phyloP scores from a whole-genome alignment of 2,888 invertebrate species.

The Apodemia hepburni region DNA sequence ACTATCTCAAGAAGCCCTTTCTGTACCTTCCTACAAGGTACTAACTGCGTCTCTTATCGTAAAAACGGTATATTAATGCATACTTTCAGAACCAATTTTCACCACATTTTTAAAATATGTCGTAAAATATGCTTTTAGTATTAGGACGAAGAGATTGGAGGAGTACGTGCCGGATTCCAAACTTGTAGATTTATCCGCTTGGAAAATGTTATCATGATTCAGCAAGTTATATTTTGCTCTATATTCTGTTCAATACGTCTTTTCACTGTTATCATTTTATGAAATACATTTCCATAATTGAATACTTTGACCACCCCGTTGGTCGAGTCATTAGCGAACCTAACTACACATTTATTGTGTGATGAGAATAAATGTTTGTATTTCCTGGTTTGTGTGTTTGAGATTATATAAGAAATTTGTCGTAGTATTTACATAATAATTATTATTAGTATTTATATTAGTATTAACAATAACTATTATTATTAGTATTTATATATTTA shows the following conservation, averaged over 20 bases:
- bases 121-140: conserved; percentile 4
- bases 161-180: conserved; percentile 1
- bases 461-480: too few species aligned
- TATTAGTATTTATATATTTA: too few species aligned
- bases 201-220: neutral
- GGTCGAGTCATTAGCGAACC: too few species aligned
- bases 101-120: neutral
- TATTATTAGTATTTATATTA: too few species aligned
- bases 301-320: too few species aligned
- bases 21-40: neutral
- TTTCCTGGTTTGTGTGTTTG: too few species aligned
- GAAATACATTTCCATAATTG: neutral
- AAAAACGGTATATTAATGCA: neutral
- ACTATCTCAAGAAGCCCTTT: neutral
- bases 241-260: neutral
- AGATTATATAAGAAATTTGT: too few species aligned
- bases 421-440: too few species aligned
- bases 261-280: neutral
- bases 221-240: neutral
- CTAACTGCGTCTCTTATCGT: neutral
- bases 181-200: neutral
- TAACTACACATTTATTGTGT: too few species aligned
- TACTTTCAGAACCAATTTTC: neutral
- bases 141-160: neutral
- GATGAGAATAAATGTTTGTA: too few species aligned